A percentile compares a stretch with the other conserved stretches of the same genome.
phyloP scores from a whole-genome alignment of 2,113 vertebrate species.

The Hypomesus transpacificus region DNA sequence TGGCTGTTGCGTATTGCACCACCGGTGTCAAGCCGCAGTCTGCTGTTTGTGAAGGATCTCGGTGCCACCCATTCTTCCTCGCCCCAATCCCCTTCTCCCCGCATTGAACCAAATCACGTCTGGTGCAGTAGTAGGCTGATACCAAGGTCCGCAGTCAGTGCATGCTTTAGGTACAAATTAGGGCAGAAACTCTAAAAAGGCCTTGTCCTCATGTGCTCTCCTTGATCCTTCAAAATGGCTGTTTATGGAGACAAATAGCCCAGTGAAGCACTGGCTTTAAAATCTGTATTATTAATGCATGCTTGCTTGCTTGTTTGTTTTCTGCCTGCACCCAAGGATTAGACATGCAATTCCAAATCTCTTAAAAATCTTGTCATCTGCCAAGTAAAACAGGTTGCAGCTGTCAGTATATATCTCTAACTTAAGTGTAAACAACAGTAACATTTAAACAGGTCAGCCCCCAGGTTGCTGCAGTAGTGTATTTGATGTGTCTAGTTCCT shows the following conservation, averaged over 20 bases:
- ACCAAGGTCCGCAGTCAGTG: constrained; percentile 71
- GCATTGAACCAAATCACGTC: constrained; percentile 70
- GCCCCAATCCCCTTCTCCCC: constrained; percentile 19
- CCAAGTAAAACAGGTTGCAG: constrained; percentile 8
- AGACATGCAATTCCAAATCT: background rate
- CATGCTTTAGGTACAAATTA: constrained; percentile 43
- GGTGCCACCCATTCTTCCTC: constrained; percentile 42
- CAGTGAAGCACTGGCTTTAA: constrained; percentile 1
- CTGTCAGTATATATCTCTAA: background rate
- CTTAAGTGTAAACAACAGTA: background rate
- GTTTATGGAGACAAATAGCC: background rate
- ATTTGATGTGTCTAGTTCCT: no score
- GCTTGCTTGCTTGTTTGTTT: background rate
- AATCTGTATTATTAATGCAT: background rate
- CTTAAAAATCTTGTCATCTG: background rate
- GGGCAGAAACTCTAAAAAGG: constrained; percentile 12
- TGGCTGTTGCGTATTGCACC: constrained; percentile 62
- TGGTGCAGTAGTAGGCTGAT: constrained; percentile 67
- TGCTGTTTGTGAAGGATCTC: constrained; percentile 61
- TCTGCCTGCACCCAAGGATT: background rate
- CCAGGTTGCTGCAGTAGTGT: no score
- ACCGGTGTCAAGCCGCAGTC: constrained; percentile 64
- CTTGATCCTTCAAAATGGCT: constrained; percentile 16
- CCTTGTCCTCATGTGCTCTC: constrained; percentile 18
- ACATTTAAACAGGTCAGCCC: background rate